A percentile compares a stretch with the other conserved stretches of the same genome.
Conservation (phyloP, 2,888 invertebrate genomes). For the Elmis aenea region DNA sequence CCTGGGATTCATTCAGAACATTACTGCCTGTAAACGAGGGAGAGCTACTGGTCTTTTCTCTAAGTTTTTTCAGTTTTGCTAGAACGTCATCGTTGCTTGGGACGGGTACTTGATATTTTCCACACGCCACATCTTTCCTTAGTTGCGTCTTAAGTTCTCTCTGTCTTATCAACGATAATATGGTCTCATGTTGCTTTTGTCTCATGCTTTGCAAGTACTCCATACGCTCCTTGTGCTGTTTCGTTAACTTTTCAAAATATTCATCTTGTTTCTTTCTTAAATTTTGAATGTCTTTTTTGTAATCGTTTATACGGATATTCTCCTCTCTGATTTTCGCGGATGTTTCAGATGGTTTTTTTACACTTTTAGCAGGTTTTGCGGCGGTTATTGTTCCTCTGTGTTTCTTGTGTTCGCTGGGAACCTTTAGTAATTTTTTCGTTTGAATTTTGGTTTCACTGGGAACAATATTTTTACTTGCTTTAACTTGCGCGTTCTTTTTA, state of each 20-base stretch:
- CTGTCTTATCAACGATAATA: neutral
- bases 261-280: neutral
- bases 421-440: neutral
- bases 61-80: conserved; percentile 26
- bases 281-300: neutral
- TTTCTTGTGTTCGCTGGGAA: neutral
- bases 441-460: neutral
- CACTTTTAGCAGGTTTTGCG: neutral
- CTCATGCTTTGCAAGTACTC: neutral
- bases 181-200: neutral
- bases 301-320: too few species aligned
- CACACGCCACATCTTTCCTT: conserved; percentile 31
- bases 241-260: conserved; percentile 4
- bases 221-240: conserved; percentile 3
- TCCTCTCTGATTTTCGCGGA: too few species aligned
- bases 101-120: conserved; percentile 30
- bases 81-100: conserved; percentile 28
- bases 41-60: conserved; percentile 10
- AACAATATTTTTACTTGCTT: neutral
- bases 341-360: too few species aligned
- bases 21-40: neutral
- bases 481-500: neutral
- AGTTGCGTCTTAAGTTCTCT: neutral
- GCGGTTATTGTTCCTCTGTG: neutral
- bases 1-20: neutral